Evolutionary conservation across 2,113 vertebrate genomes (phyloP).

Genomic region (Acanthochromis polyacanthus): DNA sequence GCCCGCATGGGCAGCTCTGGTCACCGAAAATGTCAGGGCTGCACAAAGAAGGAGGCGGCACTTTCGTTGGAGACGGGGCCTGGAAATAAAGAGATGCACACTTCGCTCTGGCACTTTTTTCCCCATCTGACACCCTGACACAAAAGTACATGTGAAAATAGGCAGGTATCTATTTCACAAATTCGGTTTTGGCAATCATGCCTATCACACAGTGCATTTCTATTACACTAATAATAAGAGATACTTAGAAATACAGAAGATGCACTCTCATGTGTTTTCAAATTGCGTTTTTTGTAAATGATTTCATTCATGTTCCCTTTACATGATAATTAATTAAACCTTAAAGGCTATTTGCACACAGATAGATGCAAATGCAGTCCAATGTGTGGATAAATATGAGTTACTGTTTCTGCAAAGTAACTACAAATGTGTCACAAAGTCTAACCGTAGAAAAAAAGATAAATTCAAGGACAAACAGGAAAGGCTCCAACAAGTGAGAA

Average conservation of each 20-base stretch:
- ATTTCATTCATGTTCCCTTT: not conserved
- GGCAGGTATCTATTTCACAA: not conserved
- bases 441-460: conserved; percentile 9
- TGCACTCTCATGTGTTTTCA: not conserved
- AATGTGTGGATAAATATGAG: not conserved
- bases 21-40: conserved; percentile 61
- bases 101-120: conserved; percentile 4
- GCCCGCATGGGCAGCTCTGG: conserved; percentile 69
- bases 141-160: not conserved
- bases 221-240: not conserved
- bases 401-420: conserved; percentile 6
- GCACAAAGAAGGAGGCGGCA: conserved; percentile 39
- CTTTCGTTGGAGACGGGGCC: conserved; percentile 30
- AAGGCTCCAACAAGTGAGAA: conserved; percentile 18
- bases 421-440: not conserved
- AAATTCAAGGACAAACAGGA: conserved; percentile 16
- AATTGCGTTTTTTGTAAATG: not conserved
- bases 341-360: no score
- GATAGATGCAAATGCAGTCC: not conserved
- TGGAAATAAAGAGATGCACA: conserved; percentile 37
- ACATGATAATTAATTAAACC: no score
- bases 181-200: not conserved
- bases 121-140: conserved; percentile 4
- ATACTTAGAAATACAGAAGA: not conserved
- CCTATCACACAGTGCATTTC: not conserved